Evolutionary conservation across 2,888 invertebrate species (phyloP), one percentile per base, ranked within the genome.

Genomic region (Furcula furcula): DNA sequence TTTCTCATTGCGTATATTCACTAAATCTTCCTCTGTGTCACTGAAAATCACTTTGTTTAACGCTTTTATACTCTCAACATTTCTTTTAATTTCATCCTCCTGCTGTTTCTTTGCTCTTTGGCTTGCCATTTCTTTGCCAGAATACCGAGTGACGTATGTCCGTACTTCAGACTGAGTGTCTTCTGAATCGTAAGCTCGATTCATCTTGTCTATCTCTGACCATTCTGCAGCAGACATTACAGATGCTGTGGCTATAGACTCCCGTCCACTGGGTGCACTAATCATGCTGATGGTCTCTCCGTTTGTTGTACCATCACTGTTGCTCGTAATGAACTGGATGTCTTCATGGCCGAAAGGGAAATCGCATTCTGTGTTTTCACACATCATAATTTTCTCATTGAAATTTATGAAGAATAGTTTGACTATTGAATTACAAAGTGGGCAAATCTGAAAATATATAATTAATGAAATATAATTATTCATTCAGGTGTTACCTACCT

Each of bases 321-420:
- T 65, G n/a, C 61, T 55, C 38, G 58, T 52, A 0, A 69, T 50
- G 34, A 76, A 60, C 16, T 72, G 56, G 0, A 77, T 29, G 0
- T 79, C 68, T 21, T 75, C 70, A 28, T 66, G 53, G 0, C 74
- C 78, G 49, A 80, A 85, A 7, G 85, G 85, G 41, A 65, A 86
- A 1, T 70, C 69, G 37, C 86, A 87, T 1, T 57, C 44, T 0
- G 44, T 29, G 30, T 84, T 80, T 30, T 75, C 72, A 45, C 86
- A 87, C 76, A 85, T 76, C 1, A 68, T 31, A 10, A 85, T 36
- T 51, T 76, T 76, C 20, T 81, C 72, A 37, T 68, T 59, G 10
- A 65, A 69, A 36, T 80, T 74, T 12, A 86, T 62, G 28, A 67
- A 73, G 40, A 65, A 82, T 0, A 65, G 36, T 21, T 60, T 59